Percentiles rank a stretch among this genome's conserved stretches.
Conservation (phyloP, 92 coral and sea anemone species). For the Parazoanthus darwini region DNA sequence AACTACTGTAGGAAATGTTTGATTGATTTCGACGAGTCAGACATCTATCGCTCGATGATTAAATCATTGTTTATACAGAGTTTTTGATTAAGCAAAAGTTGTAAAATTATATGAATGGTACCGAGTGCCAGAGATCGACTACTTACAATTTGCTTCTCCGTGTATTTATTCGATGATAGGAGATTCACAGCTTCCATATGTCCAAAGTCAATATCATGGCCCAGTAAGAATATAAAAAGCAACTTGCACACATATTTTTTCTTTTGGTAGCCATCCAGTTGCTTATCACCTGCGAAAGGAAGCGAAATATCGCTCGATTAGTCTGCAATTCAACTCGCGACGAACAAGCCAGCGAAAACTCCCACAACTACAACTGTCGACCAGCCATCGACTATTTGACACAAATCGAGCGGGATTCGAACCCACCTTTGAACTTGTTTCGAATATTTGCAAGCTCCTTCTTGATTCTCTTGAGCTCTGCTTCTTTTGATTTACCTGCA, state of each 20-base stretch:
- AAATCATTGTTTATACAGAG: not conserved
- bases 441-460: constrained; percentile 98
- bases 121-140: not conserved
- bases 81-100: not conserved
- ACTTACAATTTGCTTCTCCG: constrained; percentile 99
- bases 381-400: not conserved
- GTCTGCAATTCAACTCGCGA: not conserved
- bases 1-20: too few relatives aligned
- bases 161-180: constrained; percentile 96
- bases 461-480: constrained; percentile 94
- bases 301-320: not conserved
- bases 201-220: constrained; percentile 99
- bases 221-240: constrained; percentile 91
- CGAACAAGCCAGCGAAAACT: not conserved
- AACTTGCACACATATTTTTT: constrained; percentile 97
- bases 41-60: not conserved
- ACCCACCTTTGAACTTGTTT: constrained; percentile 96
- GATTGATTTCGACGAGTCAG: not conserved
- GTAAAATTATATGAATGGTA: not conserved
- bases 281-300: constrained; percentile 82
- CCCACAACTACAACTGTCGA: not conserved
- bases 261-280: constrained; percentile 98
- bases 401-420: constrained; percentile 23
- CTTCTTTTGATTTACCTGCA: constrained; percentile 96
- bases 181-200: constrained; percentile 99